Conservation (phyloP, 2,888 invertebrate genomes). For the Catotricha subobsoleta region DNA sequence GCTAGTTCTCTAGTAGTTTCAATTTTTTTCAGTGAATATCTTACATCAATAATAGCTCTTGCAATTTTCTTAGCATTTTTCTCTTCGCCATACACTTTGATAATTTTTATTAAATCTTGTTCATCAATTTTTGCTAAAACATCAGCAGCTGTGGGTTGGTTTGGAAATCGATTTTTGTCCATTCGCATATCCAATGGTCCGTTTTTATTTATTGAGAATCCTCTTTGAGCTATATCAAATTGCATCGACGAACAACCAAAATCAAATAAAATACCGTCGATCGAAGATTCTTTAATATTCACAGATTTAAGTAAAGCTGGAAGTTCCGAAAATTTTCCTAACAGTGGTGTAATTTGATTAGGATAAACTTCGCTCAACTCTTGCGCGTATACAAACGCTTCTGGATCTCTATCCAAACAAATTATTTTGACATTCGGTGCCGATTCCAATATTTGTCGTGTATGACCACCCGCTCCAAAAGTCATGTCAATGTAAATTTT, state of each 20-base stretch:
- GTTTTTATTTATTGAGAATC: constrained; percentile 69
- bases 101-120: constrained; percentile 57
- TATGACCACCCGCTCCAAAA: constrained; percentile 89
- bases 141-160: constrained; percentile 70
- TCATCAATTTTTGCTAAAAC: constrained; percentile 66
- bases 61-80: constrained; percentile 73
- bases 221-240: constrained; percentile 60
- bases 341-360: constrained; percentile 53
- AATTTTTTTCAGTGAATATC: constrained; percentile 55
- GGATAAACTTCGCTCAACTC: constrained; percentile 47
- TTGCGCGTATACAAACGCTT: constrained; percentile 50
- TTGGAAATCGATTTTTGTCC: constrained; percentile 55
- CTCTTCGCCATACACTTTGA: constrained; percentile 88
- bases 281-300: constrained; percentile 40
- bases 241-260: constrained; percentile 95
- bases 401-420: constrained; percentile 77
- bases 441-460: constrained; percentile 48
- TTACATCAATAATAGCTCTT: constrained; percentile 65
- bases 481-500: constrained; percentile 81
- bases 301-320: constrained; percentile 42
- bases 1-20: constrained; percentile 70
- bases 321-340: constrained; percentile 78
- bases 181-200: constrained; percentile 92
- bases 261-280: constrained; percentile 83
- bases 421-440: constrained; percentile 47